Evolutionary conservation across 1,140 invertebrate genomes (phyloP).

Genomic region (Drosophila willistoni): DNA sequence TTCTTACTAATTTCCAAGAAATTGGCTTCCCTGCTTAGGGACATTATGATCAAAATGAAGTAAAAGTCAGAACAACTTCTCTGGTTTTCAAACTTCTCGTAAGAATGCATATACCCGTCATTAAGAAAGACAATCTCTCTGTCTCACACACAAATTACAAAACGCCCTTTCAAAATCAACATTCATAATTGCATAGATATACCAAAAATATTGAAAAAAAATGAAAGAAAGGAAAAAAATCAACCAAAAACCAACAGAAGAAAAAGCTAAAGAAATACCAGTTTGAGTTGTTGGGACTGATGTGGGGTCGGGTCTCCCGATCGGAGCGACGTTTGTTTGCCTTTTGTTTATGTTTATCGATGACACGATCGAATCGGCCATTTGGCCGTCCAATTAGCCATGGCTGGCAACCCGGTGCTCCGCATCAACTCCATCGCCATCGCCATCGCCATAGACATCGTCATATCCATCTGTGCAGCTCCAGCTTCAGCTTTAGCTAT

Average conservation of each 20-base stretch:
- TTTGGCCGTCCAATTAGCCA: slow-evolving; percentile 53
- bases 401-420: slow-evolving; percentile 9
- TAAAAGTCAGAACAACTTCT: too few relatives aligned
- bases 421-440: neutral
- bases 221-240: neutral
- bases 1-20: too few relatives aligned
- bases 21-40: too few relatives aligned
- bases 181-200: slow-evolving; percentile 42
- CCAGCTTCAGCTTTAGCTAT: slow-evolving; percentile 20
- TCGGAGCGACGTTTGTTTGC: slow-evolving; percentile 29
- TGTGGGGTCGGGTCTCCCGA: slow-evolving; percentile 35
- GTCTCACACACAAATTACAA: slow-evolving; percentile 32
- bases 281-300: slow-evolving; percentile 29
- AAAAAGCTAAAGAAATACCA: slow-evolving; percentile 32
- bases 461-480: neutral
- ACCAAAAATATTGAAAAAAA: slow-evolving; percentile 1
- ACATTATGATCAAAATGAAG: too few relatives aligned
- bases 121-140: slow-evolving; percentile 4
- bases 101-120: neutral
- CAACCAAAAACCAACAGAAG: neutral
- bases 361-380: slow-evolving; percentile 51
- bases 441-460: too few relatives aligned
- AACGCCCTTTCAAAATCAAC: slow-evolving; percentile 46
- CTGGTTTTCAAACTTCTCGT: neutral
- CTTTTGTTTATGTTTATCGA: slow-evolving; percentile 58